Evolutionary conservation across 2,113 vertebrate genomes (phyloP).

Genomic region (Cinclus cinclus): DNA sequence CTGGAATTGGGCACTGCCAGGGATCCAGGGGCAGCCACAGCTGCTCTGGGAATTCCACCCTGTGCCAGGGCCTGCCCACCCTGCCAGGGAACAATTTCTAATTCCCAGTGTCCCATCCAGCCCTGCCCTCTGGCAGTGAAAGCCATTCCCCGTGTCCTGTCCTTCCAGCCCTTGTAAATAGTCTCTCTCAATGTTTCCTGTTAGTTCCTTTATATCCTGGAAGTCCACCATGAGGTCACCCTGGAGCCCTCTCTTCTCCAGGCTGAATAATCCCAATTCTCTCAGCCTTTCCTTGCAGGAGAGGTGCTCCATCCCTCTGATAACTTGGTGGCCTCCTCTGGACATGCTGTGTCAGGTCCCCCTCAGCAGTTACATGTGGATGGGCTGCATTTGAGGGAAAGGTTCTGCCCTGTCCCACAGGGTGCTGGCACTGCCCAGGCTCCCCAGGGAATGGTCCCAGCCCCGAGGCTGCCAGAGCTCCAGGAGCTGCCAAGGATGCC

Average conservation of each 20-base stretch:
- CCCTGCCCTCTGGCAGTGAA: too few relatives aligned
- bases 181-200: background rate
- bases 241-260: background rate
- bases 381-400: rapidly evolving
- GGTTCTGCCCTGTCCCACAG: background rate
- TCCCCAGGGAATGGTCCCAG: background rate
- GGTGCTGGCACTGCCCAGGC: background rate
- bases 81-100: too few relatives aligned
- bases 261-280: background rate
- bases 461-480: background rate
- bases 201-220: background rate
- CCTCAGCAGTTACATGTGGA: background rate
- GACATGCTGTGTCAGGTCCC: background rate
- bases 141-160: too few relatives aligned
- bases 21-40: too few relatives aligned
- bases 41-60: too few relatives aligned
- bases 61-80: too few relatives aligned
- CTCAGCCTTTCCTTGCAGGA: background rate
- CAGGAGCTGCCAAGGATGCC: background rate
- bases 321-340: background rate
- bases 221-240: background rate
- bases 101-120: too few relatives aligned
- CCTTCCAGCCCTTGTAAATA: too few relatives aligned
- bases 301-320: background rate
- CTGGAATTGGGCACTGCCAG: background rate